Conservation (phyloP, 2,113 vertebrate species). For the Neomonachus schauinslandi region DNA sequence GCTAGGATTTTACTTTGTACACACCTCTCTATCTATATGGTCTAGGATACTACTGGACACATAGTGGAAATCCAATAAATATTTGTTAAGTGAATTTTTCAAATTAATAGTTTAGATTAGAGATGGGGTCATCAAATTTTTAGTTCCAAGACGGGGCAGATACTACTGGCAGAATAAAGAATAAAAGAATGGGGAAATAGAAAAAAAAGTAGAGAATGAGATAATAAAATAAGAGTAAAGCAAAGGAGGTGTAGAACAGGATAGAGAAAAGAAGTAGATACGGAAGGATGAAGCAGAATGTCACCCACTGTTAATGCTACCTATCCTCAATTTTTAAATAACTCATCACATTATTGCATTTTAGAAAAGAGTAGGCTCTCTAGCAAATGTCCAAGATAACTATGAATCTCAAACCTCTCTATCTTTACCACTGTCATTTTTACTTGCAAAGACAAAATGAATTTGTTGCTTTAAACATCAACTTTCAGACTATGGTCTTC, state of each 20-base stretch:
- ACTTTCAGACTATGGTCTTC: not conserved
- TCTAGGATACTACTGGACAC: not conserved
- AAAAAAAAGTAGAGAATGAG: not conserved
- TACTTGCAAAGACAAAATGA: not conserved
- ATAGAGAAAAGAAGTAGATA: not conserved
- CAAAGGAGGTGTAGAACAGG: rapidly evolving
- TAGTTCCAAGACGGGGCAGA: not conserved
- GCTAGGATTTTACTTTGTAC: not conserved
- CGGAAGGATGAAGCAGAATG: not conserved
- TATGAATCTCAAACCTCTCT: not conserved
- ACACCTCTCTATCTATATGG: not conserved
- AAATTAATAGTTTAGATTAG: not conserved
- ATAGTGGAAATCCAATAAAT: not conserved
- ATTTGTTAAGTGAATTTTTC: not conserved
- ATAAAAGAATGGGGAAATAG: not conserved
- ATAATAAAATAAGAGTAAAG: not conserved
- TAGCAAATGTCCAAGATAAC: not conserved
- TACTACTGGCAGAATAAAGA: not conserved
- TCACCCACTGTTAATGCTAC: not conserved
- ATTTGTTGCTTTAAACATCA: not conserved
- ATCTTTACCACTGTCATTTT: not conserved
- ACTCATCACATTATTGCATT: not conserved
- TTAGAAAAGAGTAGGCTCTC: not conserved
- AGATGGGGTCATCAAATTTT: not conserved
- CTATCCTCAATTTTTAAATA: not conserved